These are phyloP conservation scores for Furnarius figulus DNA, from an alignment of 2,113 vertebrate genomes.

Conservation along the genomic window DNA sequence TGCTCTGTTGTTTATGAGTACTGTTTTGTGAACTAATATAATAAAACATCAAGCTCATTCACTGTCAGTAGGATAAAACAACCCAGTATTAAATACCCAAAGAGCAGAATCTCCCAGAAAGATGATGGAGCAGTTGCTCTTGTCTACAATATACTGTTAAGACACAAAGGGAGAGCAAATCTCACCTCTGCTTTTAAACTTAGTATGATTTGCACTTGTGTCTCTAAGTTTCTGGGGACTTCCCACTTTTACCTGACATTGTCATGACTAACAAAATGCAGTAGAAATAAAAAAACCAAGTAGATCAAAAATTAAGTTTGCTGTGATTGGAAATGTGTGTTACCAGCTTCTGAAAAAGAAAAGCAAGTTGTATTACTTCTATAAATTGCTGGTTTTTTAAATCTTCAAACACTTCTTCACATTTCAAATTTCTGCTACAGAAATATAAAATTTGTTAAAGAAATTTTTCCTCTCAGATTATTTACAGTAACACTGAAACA, in stretches of 20 bases:
- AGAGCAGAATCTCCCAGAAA: background rate
- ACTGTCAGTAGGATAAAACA: background rate
- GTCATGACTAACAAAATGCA: fast-evolving
- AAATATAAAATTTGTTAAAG: background rate
- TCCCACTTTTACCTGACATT: background rate
- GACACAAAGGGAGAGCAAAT: background rate
- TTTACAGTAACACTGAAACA: background rate
- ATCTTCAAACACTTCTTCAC: background rate
- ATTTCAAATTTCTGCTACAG: background rate
- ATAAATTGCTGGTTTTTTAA: background rate
- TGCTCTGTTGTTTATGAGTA: background rate
- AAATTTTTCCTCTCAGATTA: background rate
- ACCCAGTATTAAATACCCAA: background rate
- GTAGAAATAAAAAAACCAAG: background rate
- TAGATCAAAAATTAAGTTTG: background rate
- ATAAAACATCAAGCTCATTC: background rate
- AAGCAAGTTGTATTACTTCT: background rate
- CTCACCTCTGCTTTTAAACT: background rate
- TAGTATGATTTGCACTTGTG: no score
- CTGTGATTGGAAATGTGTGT: background rate
- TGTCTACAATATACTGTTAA: background rate
- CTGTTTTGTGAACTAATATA: background rate
- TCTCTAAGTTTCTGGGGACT: background rate
- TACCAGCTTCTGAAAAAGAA: background rate
- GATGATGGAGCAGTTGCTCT: background rate